phyloP scores from a whole-genome alignment of 2,888 invertebrate species.

The Oxytorus armatus region DNA sequence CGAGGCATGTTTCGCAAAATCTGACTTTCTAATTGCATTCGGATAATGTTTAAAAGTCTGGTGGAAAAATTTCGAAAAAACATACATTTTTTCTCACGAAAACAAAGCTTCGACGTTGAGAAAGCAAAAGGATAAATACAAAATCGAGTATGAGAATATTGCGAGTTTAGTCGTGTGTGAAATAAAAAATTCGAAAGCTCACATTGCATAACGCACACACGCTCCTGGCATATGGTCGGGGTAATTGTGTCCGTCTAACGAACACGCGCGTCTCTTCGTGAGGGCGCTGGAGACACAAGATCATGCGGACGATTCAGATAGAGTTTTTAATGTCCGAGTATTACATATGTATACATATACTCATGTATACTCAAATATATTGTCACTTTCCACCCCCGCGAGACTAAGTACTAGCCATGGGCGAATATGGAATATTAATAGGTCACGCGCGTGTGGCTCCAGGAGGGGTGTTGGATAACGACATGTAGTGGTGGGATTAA shows the following conservation, averaged over 20 bases:
- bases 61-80: too few species aligned
- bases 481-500: slow-evolving; percentile 28
- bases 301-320: not conserved
- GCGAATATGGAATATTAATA: slow-evolving; percentile 68
- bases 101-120: too few species aligned
- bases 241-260: slow-evolving; percentile 33
- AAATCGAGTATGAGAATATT: not conserved
- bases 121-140: not conserved
- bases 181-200: slow-evolving; percentile 22
- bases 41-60: too few species aligned
- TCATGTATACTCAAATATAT: slow-evolving; percentile 9
- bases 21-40: too few species aligned
- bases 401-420: slow-evolving; percentile 34
- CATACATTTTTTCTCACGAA: too few species aligned
- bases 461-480: slow-evolving; percentile 11
- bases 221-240: slow-evolving; percentile 26
- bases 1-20: too few species aligned
- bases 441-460: slow-evolving; percentile 62
- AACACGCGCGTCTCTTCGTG: slow-evolving; percentile 32
- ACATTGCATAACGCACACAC: slow-evolving; percentile 8
- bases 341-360: slow-evolving; percentile 14
- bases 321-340: too few species aligned
- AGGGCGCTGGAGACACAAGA: slow-evolving; percentile 22
- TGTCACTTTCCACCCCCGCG: slow-evolving; percentile 52
- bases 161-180: not conserved